Evolutionary conservation across 2,797 vertebrate species (phyloP).

Genomic region (Emys orbicularis): DNA sequence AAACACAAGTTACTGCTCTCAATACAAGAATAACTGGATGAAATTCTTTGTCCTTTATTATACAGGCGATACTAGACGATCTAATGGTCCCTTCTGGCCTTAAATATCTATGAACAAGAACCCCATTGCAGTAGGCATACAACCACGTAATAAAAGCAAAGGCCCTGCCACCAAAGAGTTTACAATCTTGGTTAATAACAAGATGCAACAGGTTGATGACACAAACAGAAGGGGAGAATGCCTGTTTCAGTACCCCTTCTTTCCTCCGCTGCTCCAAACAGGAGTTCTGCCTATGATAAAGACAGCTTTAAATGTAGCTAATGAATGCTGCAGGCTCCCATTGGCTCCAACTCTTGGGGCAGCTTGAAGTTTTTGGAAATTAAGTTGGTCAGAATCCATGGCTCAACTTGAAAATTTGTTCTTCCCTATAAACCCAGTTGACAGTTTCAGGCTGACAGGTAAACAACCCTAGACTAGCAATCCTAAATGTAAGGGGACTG

Average conservation of each 20-base stretch:
- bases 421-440: neutral
- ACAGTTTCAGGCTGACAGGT: neutral
- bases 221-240: fast-evolving
- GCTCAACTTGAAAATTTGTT: constrained; percentile 14
- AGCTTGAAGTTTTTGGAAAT: neutral
- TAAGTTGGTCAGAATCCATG: neutral
- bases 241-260: fast-evolving
- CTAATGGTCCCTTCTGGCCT: neutral
- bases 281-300: fast-evolving
- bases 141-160: neutral
- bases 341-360: neutral
- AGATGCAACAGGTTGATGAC: fast-evolving
- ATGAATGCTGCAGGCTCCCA: neutral
- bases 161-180: neutral
- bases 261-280: neutral
- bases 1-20: neutral
- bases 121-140: neutral
- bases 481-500: too few species aligned
- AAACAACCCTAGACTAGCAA: neutral
- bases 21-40: neutral
- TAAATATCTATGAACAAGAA: fast-evolving
- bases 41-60: neutral
- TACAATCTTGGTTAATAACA: fast-evolving
- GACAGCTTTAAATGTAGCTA: fast-evolving
- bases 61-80: neutral